Evolutionary conservation across 2,113 vertebrate species (phyloP).

Genomic region (Solenodon paradoxus): DNA sequence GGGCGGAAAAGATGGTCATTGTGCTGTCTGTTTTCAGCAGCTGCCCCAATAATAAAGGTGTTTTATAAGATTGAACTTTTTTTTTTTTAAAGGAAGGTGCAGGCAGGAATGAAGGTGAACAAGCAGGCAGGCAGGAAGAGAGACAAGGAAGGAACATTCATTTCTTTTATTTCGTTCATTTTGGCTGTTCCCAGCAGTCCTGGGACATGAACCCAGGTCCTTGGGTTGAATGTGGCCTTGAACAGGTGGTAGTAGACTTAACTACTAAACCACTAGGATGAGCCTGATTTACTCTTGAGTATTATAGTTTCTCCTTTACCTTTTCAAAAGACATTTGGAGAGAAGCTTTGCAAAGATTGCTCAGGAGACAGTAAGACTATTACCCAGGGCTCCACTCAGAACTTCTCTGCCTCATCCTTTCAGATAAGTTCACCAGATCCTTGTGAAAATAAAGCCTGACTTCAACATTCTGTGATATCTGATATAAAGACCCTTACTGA

Average conservation of each 20-base stretch:
- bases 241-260: no score
- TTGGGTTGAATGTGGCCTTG: no score
- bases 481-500: background rate
- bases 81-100: no score
- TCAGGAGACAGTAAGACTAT: background rate
- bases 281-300: background rate
- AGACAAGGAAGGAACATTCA: no score
- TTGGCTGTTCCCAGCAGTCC: no score
- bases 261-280: no score
- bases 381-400: background rate
- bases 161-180: no score
- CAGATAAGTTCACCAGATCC: background rate
- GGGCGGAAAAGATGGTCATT: background rate
- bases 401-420: background rate
- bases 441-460: background rate
- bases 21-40: background rate
- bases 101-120: no score
- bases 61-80: no score
- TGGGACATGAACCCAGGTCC: no score
- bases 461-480: background rate
- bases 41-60: background rate
- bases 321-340: background rate
- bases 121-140: no score
- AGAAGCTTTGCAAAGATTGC: background rate
- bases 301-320: background rate